phyloP scores from a whole-genome alignment of 1,140 invertebrate species.

The Zaprionus taronus region DNA sequence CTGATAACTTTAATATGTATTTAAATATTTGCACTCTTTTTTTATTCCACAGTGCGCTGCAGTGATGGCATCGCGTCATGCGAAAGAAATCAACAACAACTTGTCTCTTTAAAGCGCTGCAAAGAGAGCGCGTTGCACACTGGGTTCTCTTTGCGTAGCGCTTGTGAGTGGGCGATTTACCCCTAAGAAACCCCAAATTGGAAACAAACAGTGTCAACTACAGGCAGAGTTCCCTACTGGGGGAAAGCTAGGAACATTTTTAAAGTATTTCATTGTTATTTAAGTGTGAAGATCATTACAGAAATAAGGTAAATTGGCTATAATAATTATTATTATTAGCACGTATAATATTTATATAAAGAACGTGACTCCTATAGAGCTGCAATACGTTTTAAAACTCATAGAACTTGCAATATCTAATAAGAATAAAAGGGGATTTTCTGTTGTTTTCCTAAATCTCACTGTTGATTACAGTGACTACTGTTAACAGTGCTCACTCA shows the following conservation, averaged over 20 bases:
- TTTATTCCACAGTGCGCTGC: slow-evolving; percentile 23
- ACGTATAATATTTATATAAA: background rate
- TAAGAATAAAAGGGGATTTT: slow-evolving; percentile 11
- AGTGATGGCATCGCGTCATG: slow-evolving; percentile 37
- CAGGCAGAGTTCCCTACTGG: background rate
- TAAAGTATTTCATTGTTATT: background rate
- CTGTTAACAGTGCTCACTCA: background rate
- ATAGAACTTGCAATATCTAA: background rate
- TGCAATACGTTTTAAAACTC: too few species aligned
- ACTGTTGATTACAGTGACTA: background rate
- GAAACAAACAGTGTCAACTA: background rate
- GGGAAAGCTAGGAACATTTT: background rate
- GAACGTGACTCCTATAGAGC: background rate
- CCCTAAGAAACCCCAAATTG: slow-evolving; percentile 20
- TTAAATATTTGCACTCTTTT: background rate
- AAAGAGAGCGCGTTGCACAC: slow-evolving; percentile 40
- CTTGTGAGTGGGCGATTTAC: slow-evolving; percentile 13
- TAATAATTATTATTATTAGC: background rate
- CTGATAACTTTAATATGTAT: background rate
- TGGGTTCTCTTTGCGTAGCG: slow-evolving; percentile 42
- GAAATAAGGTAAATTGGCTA: too few species aligned
- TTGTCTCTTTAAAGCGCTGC: slow-evolving; percentile 7
- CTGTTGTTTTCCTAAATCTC: background rate
- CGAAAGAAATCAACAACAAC: slow-evolving; percentile 18
- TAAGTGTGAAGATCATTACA: too few species aligned